These are phyloP conservation scores for Phorcus lineatus DNA, from an alignment of 2,888 invertebrate genomes.

Conservation along the genomic window DNA sequence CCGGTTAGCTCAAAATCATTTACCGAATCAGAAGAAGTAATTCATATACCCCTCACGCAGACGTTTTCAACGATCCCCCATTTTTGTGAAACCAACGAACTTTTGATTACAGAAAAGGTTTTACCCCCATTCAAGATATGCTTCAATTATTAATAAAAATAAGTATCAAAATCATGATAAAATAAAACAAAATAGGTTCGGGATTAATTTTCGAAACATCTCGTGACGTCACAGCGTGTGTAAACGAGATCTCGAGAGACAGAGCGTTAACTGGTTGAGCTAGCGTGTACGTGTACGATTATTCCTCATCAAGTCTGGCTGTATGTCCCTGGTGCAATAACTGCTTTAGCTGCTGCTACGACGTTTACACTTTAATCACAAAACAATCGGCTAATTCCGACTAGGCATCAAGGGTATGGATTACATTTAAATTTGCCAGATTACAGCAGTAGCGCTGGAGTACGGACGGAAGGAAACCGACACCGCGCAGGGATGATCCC, in stretches of 20 bases:
- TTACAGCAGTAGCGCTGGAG: not conserved
- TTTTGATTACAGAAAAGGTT: too few species aligned
- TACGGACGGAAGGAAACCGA: not conserved
- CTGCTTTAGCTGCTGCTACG: not conserved
- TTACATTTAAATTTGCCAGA: constrained; percentile 3
- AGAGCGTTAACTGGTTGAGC: not conserved
- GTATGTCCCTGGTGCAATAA: not conserved
- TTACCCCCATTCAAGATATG: too few species aligned
- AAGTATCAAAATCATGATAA: too few species aligned
- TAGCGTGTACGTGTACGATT: not conserved
- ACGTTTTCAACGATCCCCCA: too few species aligned
- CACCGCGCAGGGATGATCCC: not conserved
- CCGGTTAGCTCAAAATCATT: too few species aligned
- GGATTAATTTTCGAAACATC: not conserved
- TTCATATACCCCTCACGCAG: too few species aligned
- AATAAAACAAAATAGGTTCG: too few species aligned
- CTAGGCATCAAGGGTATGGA: not conserved
- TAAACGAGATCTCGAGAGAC: constrained; percentile 13
- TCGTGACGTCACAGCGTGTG: not conserved
- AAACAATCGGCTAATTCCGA: not conserved
- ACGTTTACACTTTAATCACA: constrained; percentile 11
- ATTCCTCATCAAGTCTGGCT: not conserved
- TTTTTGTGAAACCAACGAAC: too few species aligned
- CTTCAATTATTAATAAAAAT: too few species aligned
- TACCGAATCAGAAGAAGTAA: too few species aligned